A percentile compares a stretch with the other conserved stretches of the same genome.
These are phyloP conservation scores for Chromobotia macracanthus DNA, from an alignment of 2,797 vertebrate species.

Conservation along the genomic window DNA sequence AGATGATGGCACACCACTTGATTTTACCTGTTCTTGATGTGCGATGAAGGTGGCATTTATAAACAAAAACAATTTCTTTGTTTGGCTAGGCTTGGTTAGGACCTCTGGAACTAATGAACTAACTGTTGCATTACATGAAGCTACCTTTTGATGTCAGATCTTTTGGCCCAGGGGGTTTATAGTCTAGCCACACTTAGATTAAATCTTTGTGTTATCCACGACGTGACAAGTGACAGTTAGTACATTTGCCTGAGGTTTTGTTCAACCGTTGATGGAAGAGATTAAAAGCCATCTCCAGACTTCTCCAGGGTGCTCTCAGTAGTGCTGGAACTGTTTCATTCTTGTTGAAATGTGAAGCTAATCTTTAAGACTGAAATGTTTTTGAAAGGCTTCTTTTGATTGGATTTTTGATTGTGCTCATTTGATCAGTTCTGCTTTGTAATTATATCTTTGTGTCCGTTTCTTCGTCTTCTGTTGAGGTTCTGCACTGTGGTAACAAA, in stretches of 20 bases:
- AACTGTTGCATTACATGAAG: neutral
- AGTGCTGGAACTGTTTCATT: neutral
- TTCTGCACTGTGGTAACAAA: neutral
- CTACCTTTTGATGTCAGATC: constrained; percentile 4
- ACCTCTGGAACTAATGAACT: neutral
- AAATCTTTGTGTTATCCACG: constrained; percentile 4
- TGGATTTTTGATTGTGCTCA: neutral
- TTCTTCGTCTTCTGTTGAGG: neutral
- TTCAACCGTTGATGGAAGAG: neutral
- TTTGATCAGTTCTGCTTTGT: constrained; percentile 14
- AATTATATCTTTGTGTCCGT: neutral
- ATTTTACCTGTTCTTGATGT: constrained; percentile 38
- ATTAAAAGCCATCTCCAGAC: neutral
- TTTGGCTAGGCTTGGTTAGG: neutral
- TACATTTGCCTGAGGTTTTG: constrained; percentile 3
- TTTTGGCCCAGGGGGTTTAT: neutral
- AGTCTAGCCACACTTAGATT: neutral
- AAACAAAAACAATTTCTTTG: neutral
- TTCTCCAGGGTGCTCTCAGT: neutral
- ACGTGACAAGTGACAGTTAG: constrained; percentile 1
- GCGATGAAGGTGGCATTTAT: constrained; percentile 23
- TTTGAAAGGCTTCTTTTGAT: neutral
- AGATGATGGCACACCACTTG: constrained; percentile 38
- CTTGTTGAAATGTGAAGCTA: neutral
- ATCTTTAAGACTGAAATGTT: neutral